Evolutionary conservation across 1,140 invertebrate genomes (phyloP), one percentile per base, ranked within the genome.

Genomic region (Metaphire vulgaris): DNA sequence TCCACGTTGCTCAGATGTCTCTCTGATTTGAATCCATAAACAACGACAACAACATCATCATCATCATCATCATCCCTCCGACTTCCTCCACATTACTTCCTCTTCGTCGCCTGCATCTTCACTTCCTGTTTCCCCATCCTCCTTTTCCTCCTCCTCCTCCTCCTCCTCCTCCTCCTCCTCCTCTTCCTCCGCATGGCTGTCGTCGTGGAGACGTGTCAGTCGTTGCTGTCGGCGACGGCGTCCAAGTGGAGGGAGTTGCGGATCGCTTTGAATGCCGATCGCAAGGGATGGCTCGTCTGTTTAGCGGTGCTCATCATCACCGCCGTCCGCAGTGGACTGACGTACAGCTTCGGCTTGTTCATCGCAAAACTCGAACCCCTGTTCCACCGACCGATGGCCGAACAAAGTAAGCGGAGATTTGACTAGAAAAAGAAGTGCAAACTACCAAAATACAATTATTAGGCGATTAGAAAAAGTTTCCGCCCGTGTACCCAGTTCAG

Each of bases 331-430:
- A 76, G 74, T 29, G 76, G 76, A 33, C 69, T 79, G 15, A 79
- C 79, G 0, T 79, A 79, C 77, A 79, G 79, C 74, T 79, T 79
- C 68, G 79, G 79, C 64, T 66, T 78, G 71, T 79, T 79, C 72
- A 74, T 79, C 26, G 79, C 78, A 2, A 30, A 79, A 33, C 74
- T 79, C 28, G 71, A 79, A 66, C 72, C 64, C 21, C 29, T 69
- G 16, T 79, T 76, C 69, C 30, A 78, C 28, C 41, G 70, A 6
- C 65, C 79, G 0, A 74, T 79, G 56, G 79, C 79, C 26, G 79
- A 79, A 69, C 74, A 79, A 69, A 79, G 79, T 79, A 75, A 79
- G 77, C 73, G 26, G 2, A 70, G 26, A 75, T 66, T 2, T 72
- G 33, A 14, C 33, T 72, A 32, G 70, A 72, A 1, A 14, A 69